Base-by-base conservation (phyloP, 2,113 vertebrate species). In the Tympanuchus pallidicinctus region DNA sequence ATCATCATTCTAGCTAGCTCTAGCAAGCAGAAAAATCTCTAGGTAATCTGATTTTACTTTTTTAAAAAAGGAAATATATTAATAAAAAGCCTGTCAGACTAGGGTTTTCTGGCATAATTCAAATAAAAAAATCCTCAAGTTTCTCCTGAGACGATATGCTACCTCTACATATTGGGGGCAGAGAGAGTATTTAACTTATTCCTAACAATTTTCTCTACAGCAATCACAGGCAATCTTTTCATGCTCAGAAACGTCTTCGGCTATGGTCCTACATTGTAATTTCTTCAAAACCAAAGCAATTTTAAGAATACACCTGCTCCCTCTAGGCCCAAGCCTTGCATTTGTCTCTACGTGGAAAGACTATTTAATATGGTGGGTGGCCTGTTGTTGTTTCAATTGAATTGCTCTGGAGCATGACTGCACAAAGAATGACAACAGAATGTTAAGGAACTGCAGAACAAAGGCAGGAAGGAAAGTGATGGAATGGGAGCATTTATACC, bases 371-470 rank as follows among this genome's bases (percentile, higher is more conserved):
- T 13, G 11, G 40, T 34, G 45, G 17, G 13, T 28, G 60, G 57
- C 12, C 79, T 50, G 22, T 8, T 85, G 61, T 14, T 48, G n/a
- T 36, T 82, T 36, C 79, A 89, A 69, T 54, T 28, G 38, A 66
- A 67, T 61, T 76, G 54, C 48, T 82, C 32, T 43, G 47, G 47
- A 81, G 57, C 0, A 0, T 54, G 84, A 65, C 71, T 65, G 59
- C 63, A n/a, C 48, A 48, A 27, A 69, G 61, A 50, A 70, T 30
- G 2, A 1, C 69, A 77, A 65, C 0, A 1, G 43, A 75, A 75
- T 0, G 73, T 25, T 24, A 57, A 63, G 47, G 22, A 30, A 66
- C 36, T 2, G 1, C 19, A 0, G 0, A 64, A 86, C 17, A 2
- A 45, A 74, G 60, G 45, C 42, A 73, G 36, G 36, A 8, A 66